phyloP scores from a whole-genome alignment of 2,797 vertebrate species.

The Acanthiza pusilla region DNA sequence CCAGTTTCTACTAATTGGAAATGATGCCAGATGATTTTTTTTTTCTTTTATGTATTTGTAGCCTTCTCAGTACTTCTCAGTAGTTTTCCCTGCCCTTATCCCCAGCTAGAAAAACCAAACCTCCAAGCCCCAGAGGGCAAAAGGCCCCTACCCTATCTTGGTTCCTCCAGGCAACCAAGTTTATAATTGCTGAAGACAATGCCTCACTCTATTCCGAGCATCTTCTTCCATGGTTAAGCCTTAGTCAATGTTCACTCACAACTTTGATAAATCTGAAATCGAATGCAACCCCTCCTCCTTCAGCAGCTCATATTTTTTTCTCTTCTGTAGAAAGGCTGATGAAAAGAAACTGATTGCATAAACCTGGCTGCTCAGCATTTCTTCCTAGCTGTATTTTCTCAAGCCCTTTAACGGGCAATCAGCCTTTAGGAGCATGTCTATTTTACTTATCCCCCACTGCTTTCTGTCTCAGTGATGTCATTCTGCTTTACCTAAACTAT shows the following conservation, averaged over 20 bases:
- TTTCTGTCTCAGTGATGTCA: neutral
- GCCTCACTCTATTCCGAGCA: neutral
- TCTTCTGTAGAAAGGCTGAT: neutral
- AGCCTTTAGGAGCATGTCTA: neutral
- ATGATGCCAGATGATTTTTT: too few relatives aligned
- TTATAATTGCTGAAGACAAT: neutral
- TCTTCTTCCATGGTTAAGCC: neutral
- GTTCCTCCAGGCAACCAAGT: neutral
- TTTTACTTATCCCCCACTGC: neutral
- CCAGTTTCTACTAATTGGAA: neutral
- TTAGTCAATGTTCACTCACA: neutral
- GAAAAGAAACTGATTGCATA: neutral
- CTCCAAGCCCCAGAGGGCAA: too few relatives aligned
- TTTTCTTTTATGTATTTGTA: too few relatives aligned
- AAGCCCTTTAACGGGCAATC: neutral
- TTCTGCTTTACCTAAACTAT: neutral
- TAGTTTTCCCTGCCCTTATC: too few relatives aligned
- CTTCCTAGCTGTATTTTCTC: neutral
- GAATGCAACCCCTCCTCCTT: neutral
- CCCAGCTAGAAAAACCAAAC: too few relatives aligned
- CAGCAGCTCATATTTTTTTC: neutral
- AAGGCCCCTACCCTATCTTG: too few relatives aligned
- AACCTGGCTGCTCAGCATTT: neutral
- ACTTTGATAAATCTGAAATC: conserved; percentile 27
- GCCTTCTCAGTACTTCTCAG: too few relatives aligned